phyloP scores from a whole-genome alignment of 2,797 vertebrate species.

The Iguana delicatissima region DNA sequence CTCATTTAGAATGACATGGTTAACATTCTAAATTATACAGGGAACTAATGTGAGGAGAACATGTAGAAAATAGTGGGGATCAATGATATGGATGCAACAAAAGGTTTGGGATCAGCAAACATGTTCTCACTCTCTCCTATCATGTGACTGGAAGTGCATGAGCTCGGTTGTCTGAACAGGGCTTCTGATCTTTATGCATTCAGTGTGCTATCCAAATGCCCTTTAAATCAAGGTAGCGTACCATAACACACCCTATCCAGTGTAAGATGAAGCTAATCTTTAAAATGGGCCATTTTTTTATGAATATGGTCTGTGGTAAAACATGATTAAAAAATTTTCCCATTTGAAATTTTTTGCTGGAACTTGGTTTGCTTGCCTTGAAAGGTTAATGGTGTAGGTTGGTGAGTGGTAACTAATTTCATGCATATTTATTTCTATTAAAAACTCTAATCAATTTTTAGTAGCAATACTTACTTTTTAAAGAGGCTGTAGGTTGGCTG shows the following conservation, averaged over 20 bases:
- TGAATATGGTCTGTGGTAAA: conserved; percentile 33
- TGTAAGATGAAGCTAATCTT: conserved; percentile 51
- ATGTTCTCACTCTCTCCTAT: conserved; percentile 6
- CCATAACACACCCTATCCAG: conserved; percentile 32
- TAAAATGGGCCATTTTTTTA: conserved; percentile 63
- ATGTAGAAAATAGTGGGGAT: not conserved
- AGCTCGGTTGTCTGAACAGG: not conserved
- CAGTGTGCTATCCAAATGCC: conserved; percentile 37
- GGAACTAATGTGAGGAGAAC: not conserved
- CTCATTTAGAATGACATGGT: not conserved
- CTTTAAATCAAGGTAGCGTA: conserved; percentile 56
- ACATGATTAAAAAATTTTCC: conserved; percentile 67
- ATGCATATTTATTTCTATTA: conserved; percentile 70
- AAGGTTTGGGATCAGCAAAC: conserved; percentile 19
- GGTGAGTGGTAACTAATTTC: conserved; percentile 68
- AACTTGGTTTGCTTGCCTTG: conserved; percentile 64
- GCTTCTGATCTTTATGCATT: not conserved
- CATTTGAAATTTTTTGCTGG: conserved; percentile 68
- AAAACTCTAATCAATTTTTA: conserved; percentile 68
- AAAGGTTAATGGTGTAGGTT: conserved; percentile 66
- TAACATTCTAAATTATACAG: not conserved
- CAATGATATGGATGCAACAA: not conserved
- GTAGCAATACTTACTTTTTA: conserved; percentile 65
- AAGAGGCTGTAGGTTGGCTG: conserved; percentile 59
- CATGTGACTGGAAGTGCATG: not conserved